Conservation (phyloP, 1,140 invertebrate genomes). For the Neodiprion lecontei region DNA sequence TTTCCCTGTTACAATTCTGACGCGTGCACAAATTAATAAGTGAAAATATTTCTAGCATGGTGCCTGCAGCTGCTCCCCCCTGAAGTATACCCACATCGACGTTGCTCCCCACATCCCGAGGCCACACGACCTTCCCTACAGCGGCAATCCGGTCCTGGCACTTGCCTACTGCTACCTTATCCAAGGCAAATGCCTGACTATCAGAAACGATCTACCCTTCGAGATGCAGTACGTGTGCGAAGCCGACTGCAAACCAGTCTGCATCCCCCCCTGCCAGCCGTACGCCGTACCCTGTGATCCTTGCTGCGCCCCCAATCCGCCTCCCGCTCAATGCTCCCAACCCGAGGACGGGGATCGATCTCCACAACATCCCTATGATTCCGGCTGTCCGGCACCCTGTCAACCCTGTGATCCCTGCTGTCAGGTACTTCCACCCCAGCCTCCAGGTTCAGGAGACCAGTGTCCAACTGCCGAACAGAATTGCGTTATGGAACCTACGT, state of each 20-base stretch:
- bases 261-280: slow-evolving; percentile 28
- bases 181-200: slow-evolving; percentile 51
- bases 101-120: slow-evolving; percentile 37
- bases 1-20: too few species aligned
- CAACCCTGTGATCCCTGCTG: not conserved
- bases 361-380: not conserved
- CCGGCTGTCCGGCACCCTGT: not conserved
- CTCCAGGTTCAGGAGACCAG: slow-evolving; percentile 12
- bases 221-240: slow-evolving; percentile 47
- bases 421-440: not conserved
- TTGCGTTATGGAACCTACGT: slow-evolving; percentile 30
- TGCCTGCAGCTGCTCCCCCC: slow-evolving; percentile 45
- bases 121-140: slow-evolving; percentile 39
- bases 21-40: too few species aligned
- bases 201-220: slow-evolving; percentile 37
- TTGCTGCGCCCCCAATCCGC: slow-evolving; percentile 23
- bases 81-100: slow-evolving; percentile 57
- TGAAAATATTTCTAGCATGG: slow-evolving; percentile 46
- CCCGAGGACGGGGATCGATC: slow-evolving; percentile 6
- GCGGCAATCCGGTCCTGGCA: slow-evolving; percentile 46
- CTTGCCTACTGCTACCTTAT: slow-evolving; percentile 53
- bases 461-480: slow-evolving; percentile 25
- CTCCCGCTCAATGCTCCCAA: slow-evolving; percentile 2
- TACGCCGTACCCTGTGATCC: slow-evolving; percentile 22
- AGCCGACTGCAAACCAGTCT: slow-evolving; percentile 41